A percentile compares a stretch with the other conserved stretches of the same genome.
phyloP scores from a whole-genome alignment of 2,113 vertebrate species.

The Silurus asotus region DNA sequence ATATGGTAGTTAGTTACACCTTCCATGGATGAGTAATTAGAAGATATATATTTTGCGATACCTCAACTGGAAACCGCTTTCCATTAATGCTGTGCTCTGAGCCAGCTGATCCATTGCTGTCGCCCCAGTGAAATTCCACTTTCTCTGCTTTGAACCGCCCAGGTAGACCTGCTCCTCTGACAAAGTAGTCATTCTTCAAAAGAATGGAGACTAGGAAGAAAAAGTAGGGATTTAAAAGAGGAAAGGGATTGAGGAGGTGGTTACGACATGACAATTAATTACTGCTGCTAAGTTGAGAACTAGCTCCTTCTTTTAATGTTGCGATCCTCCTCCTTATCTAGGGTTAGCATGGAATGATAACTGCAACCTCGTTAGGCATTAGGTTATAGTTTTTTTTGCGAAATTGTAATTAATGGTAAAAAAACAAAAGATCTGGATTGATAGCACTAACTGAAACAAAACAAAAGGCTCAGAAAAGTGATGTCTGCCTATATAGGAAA shows the following conservation, averaged over 20 bases:
- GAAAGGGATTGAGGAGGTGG: background rate
- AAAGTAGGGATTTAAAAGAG: background rate
- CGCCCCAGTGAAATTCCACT: conserved; percentile 99
- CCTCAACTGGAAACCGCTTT: conserved; percentile 93
- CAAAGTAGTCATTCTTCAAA: conserved; percentile 95
- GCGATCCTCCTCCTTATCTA: background rate
- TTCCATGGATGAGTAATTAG: background rate
- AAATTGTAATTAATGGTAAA: background rate
- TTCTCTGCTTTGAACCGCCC: conserved; percentile 98
- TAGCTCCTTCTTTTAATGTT: background rate
- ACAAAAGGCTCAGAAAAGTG: background rate
- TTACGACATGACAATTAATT: conserved; percentile 9
- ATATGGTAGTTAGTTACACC: background rate
- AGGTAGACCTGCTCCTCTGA: conserved; percentile 89
- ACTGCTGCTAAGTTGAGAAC: background rate
- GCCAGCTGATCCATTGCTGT: conserved; percentile 89
- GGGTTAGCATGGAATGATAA: background rate
- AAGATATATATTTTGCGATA: conserved; percentile 60
- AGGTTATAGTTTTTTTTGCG: background rate
- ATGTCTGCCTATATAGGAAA: background rate
- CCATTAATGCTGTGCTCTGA: conserved; percentile 96
- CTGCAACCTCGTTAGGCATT: conserved; percentile 1
- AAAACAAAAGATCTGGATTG: background rate
- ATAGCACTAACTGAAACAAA: background rate
- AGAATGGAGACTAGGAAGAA: conserved; percentile 86